Conservation (phyloP, 1,140 invertebrate genomes). For the Neuroterus valhalla region DNA sequence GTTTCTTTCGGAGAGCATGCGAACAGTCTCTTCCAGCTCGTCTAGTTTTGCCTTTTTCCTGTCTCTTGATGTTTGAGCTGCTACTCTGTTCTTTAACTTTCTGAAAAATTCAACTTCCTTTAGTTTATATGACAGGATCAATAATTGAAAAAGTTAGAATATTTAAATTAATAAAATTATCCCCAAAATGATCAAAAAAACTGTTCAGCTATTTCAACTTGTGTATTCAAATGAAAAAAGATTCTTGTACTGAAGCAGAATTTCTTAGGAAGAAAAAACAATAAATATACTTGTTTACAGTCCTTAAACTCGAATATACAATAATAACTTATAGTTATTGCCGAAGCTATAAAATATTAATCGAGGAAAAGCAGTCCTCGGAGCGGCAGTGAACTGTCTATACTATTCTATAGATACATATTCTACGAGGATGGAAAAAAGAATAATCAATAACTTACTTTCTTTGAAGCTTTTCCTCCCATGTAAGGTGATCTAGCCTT, state of each 20-base stretch:
- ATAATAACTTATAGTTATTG: neutral
- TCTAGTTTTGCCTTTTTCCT: slow-evolving; percentile 95
- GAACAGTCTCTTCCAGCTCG: slow-evolving; percentile 86
- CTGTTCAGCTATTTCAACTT: no score
- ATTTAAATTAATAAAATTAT: no score
- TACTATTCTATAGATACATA: no score
- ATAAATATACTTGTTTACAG: neutral
- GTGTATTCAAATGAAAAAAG: no score
- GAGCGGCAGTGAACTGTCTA: neutral
- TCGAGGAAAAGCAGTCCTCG: neutral
- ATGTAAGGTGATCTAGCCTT: slow-evolving; percentile 84
- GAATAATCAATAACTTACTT: slow-evolving; percentile 79
- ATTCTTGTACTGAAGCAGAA: no score
- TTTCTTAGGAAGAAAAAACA: no score
- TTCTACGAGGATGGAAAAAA: neutral
- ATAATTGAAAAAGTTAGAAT: no score
- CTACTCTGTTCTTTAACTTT: slow-evolving; percentile 97
- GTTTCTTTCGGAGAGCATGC: slow-evolving; percentile 80
- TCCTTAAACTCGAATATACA: neutral
- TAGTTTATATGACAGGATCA: no score
- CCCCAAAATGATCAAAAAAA: no score
- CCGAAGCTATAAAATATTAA: slow-evolving; percentile 4
- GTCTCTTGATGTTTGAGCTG: slow-evolving; percentile 97
- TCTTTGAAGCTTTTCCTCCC: slow-evolving; percentile 88
- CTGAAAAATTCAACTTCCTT: slow-evolving; percentile 75